Conservation (phyloP, 2,797 vertebrate species). For the Takifugu rubripes region DNA sequence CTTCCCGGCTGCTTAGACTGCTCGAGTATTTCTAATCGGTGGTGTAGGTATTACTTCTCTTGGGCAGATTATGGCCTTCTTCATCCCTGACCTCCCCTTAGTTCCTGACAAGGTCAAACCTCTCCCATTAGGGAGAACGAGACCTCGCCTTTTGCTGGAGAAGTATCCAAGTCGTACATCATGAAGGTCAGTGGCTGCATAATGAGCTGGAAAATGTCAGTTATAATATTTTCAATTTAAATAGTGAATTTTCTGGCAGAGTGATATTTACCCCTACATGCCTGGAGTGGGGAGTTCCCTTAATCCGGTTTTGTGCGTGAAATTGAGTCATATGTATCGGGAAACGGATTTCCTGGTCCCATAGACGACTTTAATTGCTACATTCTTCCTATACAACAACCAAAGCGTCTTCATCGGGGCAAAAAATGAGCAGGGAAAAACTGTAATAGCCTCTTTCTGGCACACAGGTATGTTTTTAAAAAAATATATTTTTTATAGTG, state of each 20-base stretch:
- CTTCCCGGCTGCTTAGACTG: slow-evolving; percentile 6
- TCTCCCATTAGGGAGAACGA: slow-evolving; percentile 72
- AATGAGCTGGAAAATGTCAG: slow-evolving; percentile 82
- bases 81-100: slow-evolving; percentile 67
- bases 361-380: slow-evolving; percentile 43
- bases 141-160: slow-evolving; percentile 51
- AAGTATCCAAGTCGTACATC: slow-evolving; percentile 67
- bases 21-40: slow-evolving; percentile 10
- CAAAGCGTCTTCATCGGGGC: slow-evolving; percentile 25
- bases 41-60: slow-evolving; percentile 42
- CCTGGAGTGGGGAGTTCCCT: slow-evolving; percentile 64
- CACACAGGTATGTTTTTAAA: neutral
- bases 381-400: slow-evolving; percentile 26
- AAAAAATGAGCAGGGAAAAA: slow-evolving; percentile 23
- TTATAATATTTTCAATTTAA: slow-evolving; percentile 79
- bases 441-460: slow-evolving; percentile 12
- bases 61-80: slow-evolving; percentile 45
- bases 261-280: slow-evolving; percentile 72
- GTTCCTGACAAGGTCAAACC: slow-evolving; percentile 76
- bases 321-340: slow-evolving; percentile 63
- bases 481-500: too few relatives aligned
- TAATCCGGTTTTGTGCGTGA: slow-evolving; percentile 70
- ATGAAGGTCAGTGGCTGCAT: slow-evolving; percentile 79
- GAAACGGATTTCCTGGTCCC: slow-evolving; percentile 61
- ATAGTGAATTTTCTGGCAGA: slow-evolving; percentile 70